Evolutionary conservation across 2,113 vertebrate genomes (phyloP).

Genomic region (Lethenteron reissneri): DNA sequence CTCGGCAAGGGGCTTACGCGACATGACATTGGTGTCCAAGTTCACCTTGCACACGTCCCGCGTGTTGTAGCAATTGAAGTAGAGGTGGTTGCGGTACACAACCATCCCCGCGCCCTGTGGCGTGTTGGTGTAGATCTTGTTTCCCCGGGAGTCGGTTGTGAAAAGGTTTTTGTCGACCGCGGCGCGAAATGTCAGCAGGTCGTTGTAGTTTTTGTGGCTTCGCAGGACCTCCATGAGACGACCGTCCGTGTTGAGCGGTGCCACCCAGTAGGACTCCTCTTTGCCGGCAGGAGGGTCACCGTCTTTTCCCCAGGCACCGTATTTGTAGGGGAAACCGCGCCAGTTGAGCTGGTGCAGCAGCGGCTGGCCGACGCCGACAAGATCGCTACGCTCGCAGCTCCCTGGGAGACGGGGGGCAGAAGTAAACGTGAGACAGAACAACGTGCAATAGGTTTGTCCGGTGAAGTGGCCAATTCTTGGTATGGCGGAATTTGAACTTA

Average conservation of each 20-base stretch:
- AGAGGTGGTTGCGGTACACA: too few species aligned
- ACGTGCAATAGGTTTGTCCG: too few species aligned
- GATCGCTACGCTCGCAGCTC: constrained; percentile 12
- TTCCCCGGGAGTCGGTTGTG: too few species aligned
- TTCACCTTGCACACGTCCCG: too few species aligned
- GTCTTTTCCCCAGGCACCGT: constrained; percentile 19
- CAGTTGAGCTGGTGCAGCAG: constrained; percentile 16
- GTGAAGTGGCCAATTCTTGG: too few species aligned
- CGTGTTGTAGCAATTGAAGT: too few species aligned
- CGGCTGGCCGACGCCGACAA: constrained; percentile 15
- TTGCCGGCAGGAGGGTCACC: constrained; percentile 11
- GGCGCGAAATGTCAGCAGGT: constrained; percentile 9
- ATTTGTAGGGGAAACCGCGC: constrained; percentile 16
- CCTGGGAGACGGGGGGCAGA: constrained; percentile 7
- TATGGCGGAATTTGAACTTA: too few species aligned
- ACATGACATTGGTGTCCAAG: not conserved
- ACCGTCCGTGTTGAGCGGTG: constrained; percentile 9
- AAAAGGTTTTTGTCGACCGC: too few species aligned
- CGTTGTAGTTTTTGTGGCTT: constrained; percentile 11
- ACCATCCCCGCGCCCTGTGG: too few species aligned
- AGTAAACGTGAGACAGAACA: too few species aligned
- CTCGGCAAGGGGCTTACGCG: not conserved
- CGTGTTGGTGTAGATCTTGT: too few species aligned
- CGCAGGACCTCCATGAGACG: constrained; percentile 10
- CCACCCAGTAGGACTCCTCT: constrained; percentile 16